These are phyloP conservation scores for Oryzias celebensis DNA, from an alignment of 2,113 vertebrate genomes.

Conservation along the genomic window DNA sequence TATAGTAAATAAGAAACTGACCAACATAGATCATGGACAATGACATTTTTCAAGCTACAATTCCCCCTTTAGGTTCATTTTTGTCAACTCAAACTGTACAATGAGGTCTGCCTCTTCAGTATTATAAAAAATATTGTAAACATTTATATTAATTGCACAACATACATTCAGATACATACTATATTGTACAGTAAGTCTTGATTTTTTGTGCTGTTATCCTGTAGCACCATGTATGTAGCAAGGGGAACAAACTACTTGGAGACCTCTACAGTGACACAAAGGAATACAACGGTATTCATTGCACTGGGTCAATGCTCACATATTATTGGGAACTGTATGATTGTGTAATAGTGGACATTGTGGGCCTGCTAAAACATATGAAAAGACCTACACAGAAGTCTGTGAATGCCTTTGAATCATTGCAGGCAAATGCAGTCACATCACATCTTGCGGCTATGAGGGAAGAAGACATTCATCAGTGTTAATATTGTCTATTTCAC, in stretches of 20 bases:
- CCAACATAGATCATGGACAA: slow-evolving; percentile 40
- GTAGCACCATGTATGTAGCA: slow-evolving; percentile 76
- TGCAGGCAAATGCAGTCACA: slow-evolving; percentile 18
- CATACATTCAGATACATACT: slow-evolving; percentile 81
- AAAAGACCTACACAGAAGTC: slow-evolving; percentile 1
- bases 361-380: slow-evolving; percentile 7
- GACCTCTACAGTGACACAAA: slow-evolving; percentile 57
- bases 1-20: slow-evolving; percentile 49
- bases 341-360: slow-evolving; percentile 20
- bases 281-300: slow-evolving; percentile 44
- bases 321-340: slow-evolving; percentile 21
- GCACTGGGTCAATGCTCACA: slow-evolving; percentile 35
- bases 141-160: slow-evolving; percentile 82
- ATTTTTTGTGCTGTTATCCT: slow-evolving; percentile 62
- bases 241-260: slow-evolving; percentile 61
- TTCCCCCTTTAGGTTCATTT: slow-evolving; percentile 40
- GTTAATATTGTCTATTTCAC: slow-evolving; percentile 61
- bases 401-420: slow-evolving; percentile 17
- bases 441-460: slow-evolving; percentile 28
- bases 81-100: slow-evolving; percentile 54
- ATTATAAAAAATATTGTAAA: slow-evolving; percentile 80
- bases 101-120: slow-evolving; percentile 60
- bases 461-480: slow-evolving; percentile 60
- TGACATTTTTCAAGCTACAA: slow-evolving; percentile 48
- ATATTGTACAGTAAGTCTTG: slow-evolving; percentile 74